A percentile compares a stretch with the other conserved stretches of the same genome.
These are phyloP conservation scores for Oplegnathus fasciatus DNA, from an alignment of 2,113 vertebrate genomes.

Conservation along the genomic window DNA sequence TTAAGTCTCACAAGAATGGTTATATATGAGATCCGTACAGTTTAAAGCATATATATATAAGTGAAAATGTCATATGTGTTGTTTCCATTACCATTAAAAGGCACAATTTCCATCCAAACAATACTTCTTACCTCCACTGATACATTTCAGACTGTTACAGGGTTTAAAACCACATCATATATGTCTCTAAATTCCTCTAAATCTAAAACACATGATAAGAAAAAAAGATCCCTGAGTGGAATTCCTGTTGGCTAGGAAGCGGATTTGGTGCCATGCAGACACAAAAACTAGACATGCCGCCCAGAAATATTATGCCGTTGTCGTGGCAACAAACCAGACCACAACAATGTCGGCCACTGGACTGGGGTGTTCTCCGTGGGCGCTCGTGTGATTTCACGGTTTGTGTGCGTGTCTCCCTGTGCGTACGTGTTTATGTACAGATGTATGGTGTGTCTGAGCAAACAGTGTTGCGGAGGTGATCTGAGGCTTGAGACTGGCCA, in stretches of 20 bases:
- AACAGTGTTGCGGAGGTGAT: neutral
- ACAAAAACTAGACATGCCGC: conserved; percentile 61
- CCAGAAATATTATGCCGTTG: conserved; percentile 71
- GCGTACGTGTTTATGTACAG: conserved; percentile 22
- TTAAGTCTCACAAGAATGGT: conserved; percentile 33
- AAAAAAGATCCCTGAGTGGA: conserved; percentile 24
- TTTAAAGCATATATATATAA: neutral
- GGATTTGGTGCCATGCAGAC: conserved; percentile 61
- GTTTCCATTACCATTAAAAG: conserved; percentile 27
- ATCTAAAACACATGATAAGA: conserved; percentile 75
- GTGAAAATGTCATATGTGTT: conserved; percentile 1
- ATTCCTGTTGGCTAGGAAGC: conserved; percentile 57
- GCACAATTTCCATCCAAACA: conserved; percentile 37
- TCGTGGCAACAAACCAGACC: conserved; percentile 57
- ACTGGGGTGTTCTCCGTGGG: conserved; percentile 20
- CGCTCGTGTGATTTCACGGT: conserved; percentile 41
- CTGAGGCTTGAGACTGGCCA: neutral
- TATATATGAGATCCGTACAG: conserved; percentile 7
- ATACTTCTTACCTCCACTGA: conserved; percentile 30
- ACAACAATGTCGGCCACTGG: conserved; percentile 62
- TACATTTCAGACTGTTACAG: conserved; percentile 22
- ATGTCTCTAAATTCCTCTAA: conserved; percentile 52
- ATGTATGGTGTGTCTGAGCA: neutral
- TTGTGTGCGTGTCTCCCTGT: conserved; percentile 25
- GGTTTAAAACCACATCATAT: conserved; percentile 45